Conservation (phyloP, 2,888 invertebrate species). For the Pelosia muscerda region DNA sequence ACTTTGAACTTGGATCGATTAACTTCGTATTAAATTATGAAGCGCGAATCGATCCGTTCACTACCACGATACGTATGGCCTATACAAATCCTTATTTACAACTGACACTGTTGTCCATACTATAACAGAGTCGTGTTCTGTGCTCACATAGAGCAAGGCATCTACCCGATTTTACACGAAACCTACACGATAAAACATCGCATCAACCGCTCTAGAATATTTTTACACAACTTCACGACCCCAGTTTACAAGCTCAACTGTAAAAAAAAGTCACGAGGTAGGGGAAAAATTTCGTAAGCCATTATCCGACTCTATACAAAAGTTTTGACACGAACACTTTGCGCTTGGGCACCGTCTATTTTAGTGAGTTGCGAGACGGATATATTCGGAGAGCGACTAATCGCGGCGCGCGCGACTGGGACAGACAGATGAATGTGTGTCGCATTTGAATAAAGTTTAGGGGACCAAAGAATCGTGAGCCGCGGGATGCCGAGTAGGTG, state of each 20-base stretch:
- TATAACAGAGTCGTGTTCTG: conserved; percentile 77
- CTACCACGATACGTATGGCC: conserved; percentile 84
- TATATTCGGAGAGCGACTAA: conserved; percentile 68
- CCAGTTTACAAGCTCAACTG: conserved; percentile 81
- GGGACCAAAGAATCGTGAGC: conserved; percentile 82
- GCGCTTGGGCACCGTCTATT: conserved; percentile 87
- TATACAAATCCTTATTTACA: conserved; percentile 87
- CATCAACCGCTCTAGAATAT: conserved; percentile 76
- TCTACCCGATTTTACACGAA: conserved; percentile 73
- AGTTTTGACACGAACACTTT: conserved; percentile 86
- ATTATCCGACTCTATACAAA: conserved; percentile 83
- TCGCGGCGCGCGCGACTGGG: conserved; percentile 70
- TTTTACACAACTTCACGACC: conserved; percentile 83
- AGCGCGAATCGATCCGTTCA: conserved; percentile 68
- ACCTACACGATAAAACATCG: conserved; percentile 72
- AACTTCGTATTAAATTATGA: conserved; percentile 63
- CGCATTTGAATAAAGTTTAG: conserved; percentile 86
- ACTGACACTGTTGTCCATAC: conserved; percentile 85
- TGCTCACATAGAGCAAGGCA: conserved; percentile 78
- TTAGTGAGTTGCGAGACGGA: conserved; percentile 82
- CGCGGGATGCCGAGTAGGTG: conserved; percentile 86
- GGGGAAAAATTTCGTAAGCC: conserved; percentile 86
- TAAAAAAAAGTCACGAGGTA: conserved; percentile 84
- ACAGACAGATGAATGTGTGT: conserved; percentile 80
- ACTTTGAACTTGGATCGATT: conserved; percentile 57